These are phyloP conservation scores for Brenthis daphne DNA, from an alignment of 2,888 invertebrate species.

Conservation along the genomic window DNA sequence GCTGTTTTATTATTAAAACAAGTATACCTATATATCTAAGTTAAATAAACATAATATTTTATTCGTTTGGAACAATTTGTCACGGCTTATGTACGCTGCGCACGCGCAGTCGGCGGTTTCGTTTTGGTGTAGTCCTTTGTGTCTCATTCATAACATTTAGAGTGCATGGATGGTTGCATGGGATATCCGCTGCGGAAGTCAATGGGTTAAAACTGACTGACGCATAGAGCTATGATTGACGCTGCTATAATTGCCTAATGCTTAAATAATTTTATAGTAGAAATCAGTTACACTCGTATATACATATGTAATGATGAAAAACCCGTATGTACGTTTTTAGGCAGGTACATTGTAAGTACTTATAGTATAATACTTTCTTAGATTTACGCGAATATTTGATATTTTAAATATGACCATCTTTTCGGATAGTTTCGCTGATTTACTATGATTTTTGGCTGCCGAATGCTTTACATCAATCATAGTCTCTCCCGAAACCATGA, in stretches of 20 bases:
- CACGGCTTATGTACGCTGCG: slow-evolving; percentile 61
- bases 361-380: too few species aligned
- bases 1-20: slow-evolving; percentile 31
- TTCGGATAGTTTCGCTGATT: too few species aligned
- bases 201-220: slow-evolving; percentile 45
- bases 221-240: slow-evolving; percentile 33
- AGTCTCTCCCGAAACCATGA: too few species aligned
- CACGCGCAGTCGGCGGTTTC: slow-evolving; percentile 67
- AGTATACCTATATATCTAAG: slow-evolving; percentile 15
- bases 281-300: background rate
- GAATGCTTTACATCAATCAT: too few species aligned
- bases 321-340: too few species aligned
- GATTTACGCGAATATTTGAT: too few species aligned
- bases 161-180: slow-evolving; percentile 55
- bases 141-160: slow-evolving; percentile 52
- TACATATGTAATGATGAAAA: background rate
- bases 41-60: slow-evolving; percentile 33
- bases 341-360: too few species aligned
- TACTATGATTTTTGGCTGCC: too few species aligned
- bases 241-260: slow-evolving; percentile 41
- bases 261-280: background rate
- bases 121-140: slow-evolving; percentile 70
- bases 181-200: slow-evolving; percentile 56
- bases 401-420: too few species aligned
- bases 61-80: slow-evolving; percentile 55